These are phyloP conservation scores for Darevskia nairensis DNA, from an alignment of 2,797 vertebrate species.

Conservation along the genomic window DNA sequence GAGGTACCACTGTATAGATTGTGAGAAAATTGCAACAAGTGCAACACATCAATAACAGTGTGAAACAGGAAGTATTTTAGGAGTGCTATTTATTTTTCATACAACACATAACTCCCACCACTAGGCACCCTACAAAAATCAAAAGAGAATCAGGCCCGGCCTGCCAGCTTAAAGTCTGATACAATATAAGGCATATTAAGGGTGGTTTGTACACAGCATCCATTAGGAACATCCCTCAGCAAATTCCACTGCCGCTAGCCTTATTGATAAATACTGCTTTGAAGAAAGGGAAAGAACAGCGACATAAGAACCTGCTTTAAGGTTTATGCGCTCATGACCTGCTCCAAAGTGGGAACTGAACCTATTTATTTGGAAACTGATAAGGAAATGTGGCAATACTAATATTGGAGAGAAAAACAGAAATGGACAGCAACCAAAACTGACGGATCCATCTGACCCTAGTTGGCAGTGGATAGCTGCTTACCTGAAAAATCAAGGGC, in stretches of 20 bases:
- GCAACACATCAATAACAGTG: background rate
- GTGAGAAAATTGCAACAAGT: background rate
- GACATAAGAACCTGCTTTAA: background rate
- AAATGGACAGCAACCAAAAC: no score
- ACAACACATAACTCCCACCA: background rate
- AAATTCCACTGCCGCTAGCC: background rate
- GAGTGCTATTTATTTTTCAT: background rate
- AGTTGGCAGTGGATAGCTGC: background rate
- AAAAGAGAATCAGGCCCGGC: background rate
- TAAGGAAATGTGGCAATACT: background rate
- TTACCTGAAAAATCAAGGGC: conserved; percentile 94
- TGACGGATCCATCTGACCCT: no score
- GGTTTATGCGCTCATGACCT: background rate
- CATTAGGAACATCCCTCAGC: background rate
- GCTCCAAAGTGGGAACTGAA: background rate
- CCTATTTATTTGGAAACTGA: background rate
- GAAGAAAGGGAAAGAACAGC: background rate
- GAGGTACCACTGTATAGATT: background rate
- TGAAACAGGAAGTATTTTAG: background rate
- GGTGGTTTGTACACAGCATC: background rate
- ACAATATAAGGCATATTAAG: background rate
- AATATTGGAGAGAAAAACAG: no score
- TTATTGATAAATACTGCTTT: background rate
- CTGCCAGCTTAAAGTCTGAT: background rate
- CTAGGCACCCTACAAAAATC: background rate